phyloP scores from a whole-genome alignment of 2,888 invertebrate species.

The Gastracanthus pulcherrimus region DNA sequence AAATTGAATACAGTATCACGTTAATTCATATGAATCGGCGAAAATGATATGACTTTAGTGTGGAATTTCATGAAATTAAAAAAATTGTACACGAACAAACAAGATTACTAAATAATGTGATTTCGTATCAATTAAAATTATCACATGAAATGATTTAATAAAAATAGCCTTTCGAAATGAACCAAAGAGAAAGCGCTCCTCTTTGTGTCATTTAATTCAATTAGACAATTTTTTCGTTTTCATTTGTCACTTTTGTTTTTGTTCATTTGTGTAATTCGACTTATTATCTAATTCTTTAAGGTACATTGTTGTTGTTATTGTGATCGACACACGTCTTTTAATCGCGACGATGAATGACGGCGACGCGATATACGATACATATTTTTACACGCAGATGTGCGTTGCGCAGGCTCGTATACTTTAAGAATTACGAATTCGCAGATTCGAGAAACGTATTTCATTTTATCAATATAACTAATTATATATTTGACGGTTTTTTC shows the following conservation, averaged over 20 bases:
- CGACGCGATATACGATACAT: conserved; percentile 2
- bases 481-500: conserved; percentile 4
- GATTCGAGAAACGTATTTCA: conserved; percentile 26
- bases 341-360: conserved; percentile 8
- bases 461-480: neutral
- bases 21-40: too few species aligned
- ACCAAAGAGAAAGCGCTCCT: too few species aligned
- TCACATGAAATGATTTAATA: too few species aligned
- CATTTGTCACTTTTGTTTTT: neutral
- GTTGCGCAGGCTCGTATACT: neutral
- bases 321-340: conserved; percentile 17
- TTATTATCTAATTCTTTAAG: conserved; percentile 36
- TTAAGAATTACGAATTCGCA: conserved; percentile 30
- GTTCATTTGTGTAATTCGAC: neutral
- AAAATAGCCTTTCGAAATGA: too few species aligned
- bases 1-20: too few species aligned
- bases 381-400: conserved; percentile 28
- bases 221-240: neutral
- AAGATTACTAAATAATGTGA: too few species aligned
- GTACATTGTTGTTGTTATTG: conserved; percentile 45
- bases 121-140: too few species aligned
- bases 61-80: too few species aligned
- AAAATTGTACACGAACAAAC: too few species aligned
- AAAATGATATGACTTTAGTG: too few species aligned
- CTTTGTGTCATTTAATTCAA: too few species aligned